Evolutionary conservation across 1,140 invertebrate genomes (phyloP).

Genomic region (Charaxes varanes): DNA sequence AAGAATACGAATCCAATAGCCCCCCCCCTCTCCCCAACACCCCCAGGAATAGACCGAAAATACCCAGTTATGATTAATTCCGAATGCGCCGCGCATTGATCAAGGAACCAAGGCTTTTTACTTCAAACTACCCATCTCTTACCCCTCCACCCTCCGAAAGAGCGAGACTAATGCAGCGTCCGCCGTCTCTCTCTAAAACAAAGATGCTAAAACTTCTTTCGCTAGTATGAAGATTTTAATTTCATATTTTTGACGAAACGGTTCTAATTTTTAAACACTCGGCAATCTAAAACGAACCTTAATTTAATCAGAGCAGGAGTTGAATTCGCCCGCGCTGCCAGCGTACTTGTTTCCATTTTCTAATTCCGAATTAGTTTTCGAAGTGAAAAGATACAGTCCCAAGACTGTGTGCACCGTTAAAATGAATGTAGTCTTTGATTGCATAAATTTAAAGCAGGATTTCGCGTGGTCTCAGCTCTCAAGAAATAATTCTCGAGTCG

Average conservation of each 20-base stretch:
- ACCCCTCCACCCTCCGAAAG: slow-evolving; percentile 33
- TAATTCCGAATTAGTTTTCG: slow-evolving; percentile 72
- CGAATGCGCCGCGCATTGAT: slow-evolving; percentile 70
- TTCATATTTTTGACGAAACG: slow-evolving; percentile 73
- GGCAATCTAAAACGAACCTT: slow-evolving; percentile 25
- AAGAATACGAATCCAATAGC: slow-evolving; percentile 65
- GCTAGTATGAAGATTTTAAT: slow-evolving; percentile 74
- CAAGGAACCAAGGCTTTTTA: slow-evolving; percentile 69
- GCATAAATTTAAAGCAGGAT: slow-evolving; percentile 28
- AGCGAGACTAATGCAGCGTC: slow-evolving; percentile 66
- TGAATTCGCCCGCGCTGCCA: slow-evolving; percentile 13
- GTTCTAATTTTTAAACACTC: slow-evolving; percentile 56
- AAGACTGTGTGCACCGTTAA: slow-evolving; percentile 49
- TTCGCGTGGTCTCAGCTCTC: slow-evolving; percentile 26
- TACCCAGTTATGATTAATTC: slow-evolving; percentile 73
- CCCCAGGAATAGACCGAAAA: slow-evolving; percentile 66
- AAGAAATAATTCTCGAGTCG: slow-evolving; percentile 72
- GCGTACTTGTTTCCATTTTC: slow-evolving; percentile 64
- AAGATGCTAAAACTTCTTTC: slow-evolving; percentile 74
- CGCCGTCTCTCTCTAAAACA: slow-evolving; percentile 69
- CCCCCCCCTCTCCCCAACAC: slow-evolving; percentile 24
- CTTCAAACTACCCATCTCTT: slow-evolving; percentile 64
- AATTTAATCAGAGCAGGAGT: slow-evolving; percentile 10
- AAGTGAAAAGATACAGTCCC: slow-evolving; percentile 73
- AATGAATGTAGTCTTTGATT: slow-evolving; percentile 32